These are phyloP conservation scores for Speoplatyrhinus poulsoni DNA, from an alignment of 2,113 vertebrate genomes.

Conservation along the genomic window DNA sequence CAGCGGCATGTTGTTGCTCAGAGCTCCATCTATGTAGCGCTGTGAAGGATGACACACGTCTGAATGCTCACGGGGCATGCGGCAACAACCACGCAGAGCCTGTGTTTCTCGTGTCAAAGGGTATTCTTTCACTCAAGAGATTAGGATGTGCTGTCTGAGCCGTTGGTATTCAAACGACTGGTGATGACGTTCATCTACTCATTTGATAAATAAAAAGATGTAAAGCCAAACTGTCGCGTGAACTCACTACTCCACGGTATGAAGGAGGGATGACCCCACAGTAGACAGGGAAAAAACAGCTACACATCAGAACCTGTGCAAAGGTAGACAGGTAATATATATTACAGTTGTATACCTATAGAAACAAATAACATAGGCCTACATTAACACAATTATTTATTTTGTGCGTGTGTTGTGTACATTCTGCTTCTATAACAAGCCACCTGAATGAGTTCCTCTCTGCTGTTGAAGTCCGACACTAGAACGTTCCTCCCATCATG, in stretches of 20 bases:
- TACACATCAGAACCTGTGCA: conserved; percentile 86
- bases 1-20: conserved; percentile 82
- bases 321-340: background rate
- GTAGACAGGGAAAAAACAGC: conserved; percentile 86
- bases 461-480: conserved; percentile 87
- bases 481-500: conserved; percentile 83
- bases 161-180: no score
- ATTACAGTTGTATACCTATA: no score
- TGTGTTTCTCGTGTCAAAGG: no score
- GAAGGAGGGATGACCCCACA: conserved; percentile 85
- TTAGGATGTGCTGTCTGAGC: no score
- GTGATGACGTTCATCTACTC: no score
- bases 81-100: background rate
- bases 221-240: no score
- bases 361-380: no score
- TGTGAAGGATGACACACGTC: conserved; percentile 40
- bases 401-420: no score
- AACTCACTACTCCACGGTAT: conserved; percentile 90
- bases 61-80: background rate
- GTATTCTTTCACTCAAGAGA: no score
- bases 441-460: conserved; percentile 91
- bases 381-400: no score
- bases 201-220: background rate
- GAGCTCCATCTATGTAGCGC: conserved; percentile 87
- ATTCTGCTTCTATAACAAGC: background rate